A percentile compares a stretch with the other conserved stretches of the same genome.
These are phyloP conservation scores for Misgurnus mizolepis DNA, from an alignment of 2,113 vertebrate species.

Conservation along the genomic window DNA sequence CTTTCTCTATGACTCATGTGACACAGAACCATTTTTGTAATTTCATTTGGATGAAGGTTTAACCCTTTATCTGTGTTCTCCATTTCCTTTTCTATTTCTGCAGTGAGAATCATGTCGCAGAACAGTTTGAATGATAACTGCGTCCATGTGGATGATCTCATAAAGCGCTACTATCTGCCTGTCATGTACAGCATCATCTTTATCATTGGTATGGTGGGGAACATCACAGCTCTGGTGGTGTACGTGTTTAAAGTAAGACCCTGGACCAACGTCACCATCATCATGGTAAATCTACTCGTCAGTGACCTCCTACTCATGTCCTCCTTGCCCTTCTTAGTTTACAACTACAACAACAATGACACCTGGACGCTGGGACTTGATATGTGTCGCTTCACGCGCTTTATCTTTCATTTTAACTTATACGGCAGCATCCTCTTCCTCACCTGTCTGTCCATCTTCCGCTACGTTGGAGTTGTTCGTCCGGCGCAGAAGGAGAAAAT, in stretches of 20 bases:
- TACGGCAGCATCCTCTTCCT: slow-evolving; percentile 73
- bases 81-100: background rate
- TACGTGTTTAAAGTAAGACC: slow-evolving; percentile 65
- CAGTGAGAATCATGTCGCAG: background rate
- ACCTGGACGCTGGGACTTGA: slow-evolving; percentile 60
- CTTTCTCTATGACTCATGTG: no score
- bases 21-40: no score
- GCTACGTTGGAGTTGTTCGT: slow-evolving; percentile 62
- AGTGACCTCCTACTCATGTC: slow-evolving; percentile 75
- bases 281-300: slow-evolving; percentile 74
- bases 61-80: background rate
- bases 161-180: slow-evolving; percentile 63
- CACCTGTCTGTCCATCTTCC: slow-evolving; percentile 65
- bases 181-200: slow-evolving; percentile 61
- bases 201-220: slow-evolving; percentile 63
- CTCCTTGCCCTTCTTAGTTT: slow-evolving; percentile 70
- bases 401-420: slow-evolving; percentile 68
- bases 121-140: slow-evolving; percentile 45
- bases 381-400: slow-evolving; percentile 67
- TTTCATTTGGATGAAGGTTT: no score
- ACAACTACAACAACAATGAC: slow-evolving; percentile 66
- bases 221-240: slow-evolving; percentile 59
- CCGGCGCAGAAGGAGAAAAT: slow-evolving; percentile 56
- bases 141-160: slow-evolving; percentile 36
- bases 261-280: slow-evolving; percentile 73